A percentile compares a stretch with the other conserved stretches of the same genome.
phyloP scores from a whole-genome alignment of 2,113 vertebrate genomes.

The Phoenicopterus ruber region DNA sequence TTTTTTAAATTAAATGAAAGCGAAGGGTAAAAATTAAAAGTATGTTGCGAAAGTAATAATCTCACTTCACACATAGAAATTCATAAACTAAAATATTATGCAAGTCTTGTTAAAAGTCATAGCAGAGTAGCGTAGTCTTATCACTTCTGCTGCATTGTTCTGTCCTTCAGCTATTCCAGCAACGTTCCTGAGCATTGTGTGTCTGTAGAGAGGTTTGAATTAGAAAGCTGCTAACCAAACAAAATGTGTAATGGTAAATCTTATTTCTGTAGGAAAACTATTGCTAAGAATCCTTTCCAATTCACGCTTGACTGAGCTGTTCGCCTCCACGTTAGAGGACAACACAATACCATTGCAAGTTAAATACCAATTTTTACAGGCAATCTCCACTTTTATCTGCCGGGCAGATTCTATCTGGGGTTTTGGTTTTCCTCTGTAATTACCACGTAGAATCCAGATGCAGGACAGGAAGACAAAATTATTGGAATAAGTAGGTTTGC shows the following conservation, averaged over 20 bases:
- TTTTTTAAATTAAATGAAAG: conserved; percentile 40
- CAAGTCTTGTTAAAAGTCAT: background rate
- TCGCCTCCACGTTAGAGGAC: background rate
- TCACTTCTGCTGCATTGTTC: background rate
- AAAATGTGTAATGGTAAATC: background rate
- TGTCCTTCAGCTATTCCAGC: background rate
- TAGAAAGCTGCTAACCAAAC: background rate
- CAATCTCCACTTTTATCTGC: background rate
- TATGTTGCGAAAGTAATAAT: background rate
- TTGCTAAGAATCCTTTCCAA: background rate
- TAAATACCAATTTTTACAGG: background rate
- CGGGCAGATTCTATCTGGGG: background rate
- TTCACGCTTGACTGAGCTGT: background rate
- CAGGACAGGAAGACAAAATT: background rate
- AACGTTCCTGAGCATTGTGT: background rate
- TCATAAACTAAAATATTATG: background rate
- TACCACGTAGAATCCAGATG: background rate
- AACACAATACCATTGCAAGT: background rate
- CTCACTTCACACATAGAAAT: background rate
- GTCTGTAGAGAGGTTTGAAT: background rate
- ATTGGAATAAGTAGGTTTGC: background rate
- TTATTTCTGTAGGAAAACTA: background rate
- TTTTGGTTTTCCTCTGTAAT: background rate
- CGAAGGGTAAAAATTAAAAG: background rate
- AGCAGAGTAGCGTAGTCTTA: background rate